Evolutionary conservation across 2,797 vertebrate species (phyloP).

Genomic region (Salarias fasciatus): DNA sequence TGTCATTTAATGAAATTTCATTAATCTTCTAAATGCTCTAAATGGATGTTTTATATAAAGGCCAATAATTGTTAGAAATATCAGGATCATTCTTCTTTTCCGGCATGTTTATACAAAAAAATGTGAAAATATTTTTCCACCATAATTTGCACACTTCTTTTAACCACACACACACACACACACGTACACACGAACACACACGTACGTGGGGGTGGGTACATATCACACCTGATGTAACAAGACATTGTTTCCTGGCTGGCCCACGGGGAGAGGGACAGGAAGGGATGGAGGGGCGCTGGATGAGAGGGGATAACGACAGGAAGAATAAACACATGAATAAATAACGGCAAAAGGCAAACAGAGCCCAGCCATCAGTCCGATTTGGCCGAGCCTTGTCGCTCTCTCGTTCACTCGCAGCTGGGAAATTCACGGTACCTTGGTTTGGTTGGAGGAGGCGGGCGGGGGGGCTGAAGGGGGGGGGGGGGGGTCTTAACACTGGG

Average conservation of each 20-base stretch:
- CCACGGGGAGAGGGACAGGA: constrained; percentile 53
- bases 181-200: no score
- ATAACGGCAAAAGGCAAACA: constrained; percentile 83
- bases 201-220: background rate
- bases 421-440: constrained; percentile 76
- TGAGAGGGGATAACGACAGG: constrained; percentile 65
- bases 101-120: no score
- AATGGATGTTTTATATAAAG: background rate
- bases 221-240: constrained; percentile 74
- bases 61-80: background rate
- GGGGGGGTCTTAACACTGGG: constrained; percentile 68
- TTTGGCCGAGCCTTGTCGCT: constrained; percentile 75
- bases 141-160: background rate
- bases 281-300: constrained; percentile 43
- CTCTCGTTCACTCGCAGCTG: constrained; percentile 72
- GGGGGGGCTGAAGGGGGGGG: background rate
- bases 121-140: constrained; percentile 1
- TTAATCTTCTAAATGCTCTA: background rate
- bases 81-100: no score
- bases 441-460: constrained; percentile 24
- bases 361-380: constrained; percentile 80
- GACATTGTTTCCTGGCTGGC: constrained; percentile 63
- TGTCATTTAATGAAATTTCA: background rate
- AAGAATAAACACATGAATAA: constrained; percentile 85
- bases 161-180: background rate